A percentile compares a stretch with the other conserved stretches of the same genome.
Conservation (phyloP, 2,113 vertebrate genomes). For the Chunga burmeisteri region DNA sequence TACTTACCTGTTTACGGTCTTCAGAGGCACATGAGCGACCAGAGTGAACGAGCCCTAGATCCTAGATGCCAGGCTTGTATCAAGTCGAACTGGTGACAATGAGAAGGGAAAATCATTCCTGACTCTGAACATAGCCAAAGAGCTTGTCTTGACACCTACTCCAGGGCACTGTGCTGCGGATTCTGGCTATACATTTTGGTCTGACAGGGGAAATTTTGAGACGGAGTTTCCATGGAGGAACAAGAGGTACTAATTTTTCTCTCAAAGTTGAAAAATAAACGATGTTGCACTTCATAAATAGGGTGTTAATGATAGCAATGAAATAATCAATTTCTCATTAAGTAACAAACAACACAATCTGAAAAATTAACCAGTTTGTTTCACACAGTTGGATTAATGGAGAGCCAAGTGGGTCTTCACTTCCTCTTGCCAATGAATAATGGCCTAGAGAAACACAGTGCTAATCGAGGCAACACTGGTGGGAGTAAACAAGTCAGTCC, state of each 20-base stretch:
- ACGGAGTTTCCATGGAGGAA: background rate
- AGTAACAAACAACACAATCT: slow-evolving; percentile 18
- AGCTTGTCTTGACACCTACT: background rate
- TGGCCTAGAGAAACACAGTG: slow-evolving; percentile 58
- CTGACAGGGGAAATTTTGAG: background rate
- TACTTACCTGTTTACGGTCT: background rate
- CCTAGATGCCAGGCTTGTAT: background rate
- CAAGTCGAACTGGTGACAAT: background rate
- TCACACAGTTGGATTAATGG: slow-evolving; percentile 46
- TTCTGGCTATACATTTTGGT: background rate
- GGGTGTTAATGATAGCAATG: slow-evolving; percentile 30
- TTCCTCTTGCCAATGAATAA: slow-evolving; percentile 41
- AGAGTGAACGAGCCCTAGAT: background rate
- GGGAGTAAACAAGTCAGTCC: slow-evolving; percentile 71
- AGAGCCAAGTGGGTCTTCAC: slow-evolving; percentile 20
- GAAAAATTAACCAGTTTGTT: slow-evolving; percentile 44
- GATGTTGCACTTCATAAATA: slow-evolving; percentile 3
- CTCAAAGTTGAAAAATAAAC: slow-evolving; percentile 1
- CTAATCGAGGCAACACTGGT: slow-evolving; percentile 51
- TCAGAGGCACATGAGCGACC: background rate
- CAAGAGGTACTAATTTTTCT: background rate
- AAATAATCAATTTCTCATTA: slow-evolving; percentile 38
- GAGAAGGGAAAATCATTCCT: background rate
- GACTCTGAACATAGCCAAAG: background rate
- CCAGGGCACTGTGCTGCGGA: background rate